These are phyloP conservation scores for Oscheius myriophilus DNA, from an alignment of 2,888 invertebrate species.

Conservation along the genomic window DNA sequence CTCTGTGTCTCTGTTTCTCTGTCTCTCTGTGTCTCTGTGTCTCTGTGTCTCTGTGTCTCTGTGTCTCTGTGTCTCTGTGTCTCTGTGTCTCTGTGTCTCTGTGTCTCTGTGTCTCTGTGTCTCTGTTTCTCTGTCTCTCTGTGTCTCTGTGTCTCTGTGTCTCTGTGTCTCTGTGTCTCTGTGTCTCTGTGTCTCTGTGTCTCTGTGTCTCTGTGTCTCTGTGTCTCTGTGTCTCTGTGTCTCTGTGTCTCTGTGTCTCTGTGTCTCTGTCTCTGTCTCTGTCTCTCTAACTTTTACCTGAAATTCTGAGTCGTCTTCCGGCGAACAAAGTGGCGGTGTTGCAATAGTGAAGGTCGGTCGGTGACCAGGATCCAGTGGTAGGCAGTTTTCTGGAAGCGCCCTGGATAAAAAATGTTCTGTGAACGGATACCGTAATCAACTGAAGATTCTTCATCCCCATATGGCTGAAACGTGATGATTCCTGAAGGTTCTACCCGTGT, in stretches of 20 bases:
- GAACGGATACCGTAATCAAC: background rate
- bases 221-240: no score
- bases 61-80: background rate
- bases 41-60: background rate
- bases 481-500: constrained; percentile 16
- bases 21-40: background rate
- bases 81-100: background rate
- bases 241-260: background rate
- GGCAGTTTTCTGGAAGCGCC: background rate
- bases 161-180: background rate
- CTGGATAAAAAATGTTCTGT: background rate
- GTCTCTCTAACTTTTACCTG: constrained; percentile 11
- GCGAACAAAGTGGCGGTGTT: constrained; percentile 26
- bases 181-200: background rate
- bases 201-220: no score
- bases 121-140: no score
- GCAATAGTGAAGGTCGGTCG: constrained; percentile 7
- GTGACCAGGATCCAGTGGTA: background rate
- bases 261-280: background rate
- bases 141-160: background rate
- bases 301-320: constrained; percentile 31
- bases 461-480: constrained; percentile 17
- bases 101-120: background rate
- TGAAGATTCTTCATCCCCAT: constrained; percentile 9
- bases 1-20: background rate